Evolutionary conservation across 2,797 vertebrate genomes (phyloP), one percentile per base, ranked within the genome.

Genomic region (Triplophysa yarkandensis): DNA sequence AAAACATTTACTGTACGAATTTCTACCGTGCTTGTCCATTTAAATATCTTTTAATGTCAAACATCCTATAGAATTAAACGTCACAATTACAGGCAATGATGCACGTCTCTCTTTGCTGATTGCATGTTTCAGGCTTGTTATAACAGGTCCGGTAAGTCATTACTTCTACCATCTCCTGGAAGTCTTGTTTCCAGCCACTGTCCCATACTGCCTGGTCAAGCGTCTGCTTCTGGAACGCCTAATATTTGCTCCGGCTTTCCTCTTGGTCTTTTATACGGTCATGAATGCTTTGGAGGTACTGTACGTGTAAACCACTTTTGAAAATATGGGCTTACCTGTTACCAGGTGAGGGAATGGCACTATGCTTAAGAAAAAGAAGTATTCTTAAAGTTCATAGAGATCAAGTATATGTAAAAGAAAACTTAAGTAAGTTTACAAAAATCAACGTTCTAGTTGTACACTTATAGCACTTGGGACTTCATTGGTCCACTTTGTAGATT

Each of bases 241-340:
- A 0, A 2, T 96, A 48, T 93, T 96, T 32, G 93, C 94, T 0
- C 95, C 94, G 0, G 91, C 89, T 57, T 95, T 96, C 83, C 90
- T 96, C 68, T 78, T 93, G 32, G 65, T 95, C 27, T 96, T 96
- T 83, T 95, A 93, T 87, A 81, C 90, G 58, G 70, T 93, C 61
- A 95, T 95, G 93, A 95, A 89, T 83, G 57, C 92, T 65, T 81
- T 97, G 55, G 95, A 97, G 93, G 95, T 97, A 78, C 76, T 89
- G 80, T 19, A 21, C n/a, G n/a, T n/a, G n/a, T n/a, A n/a, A n/a
- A n/a, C n/a, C n/a, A n/a, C n/a, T n/a, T n/a, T n/a, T n/a, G n/a
- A n/a, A n/a, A n/a, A n/a, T n/a, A n/a, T n/a, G n/a, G n/a, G n/a
- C n/a, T n/a, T n/a, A n/a, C n/a, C n/a, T n/a, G n/a, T n/a, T n/a